Conservation (phyloP, 2,113 vertebrate species). For the Muntiacus muntjak region DNA sequence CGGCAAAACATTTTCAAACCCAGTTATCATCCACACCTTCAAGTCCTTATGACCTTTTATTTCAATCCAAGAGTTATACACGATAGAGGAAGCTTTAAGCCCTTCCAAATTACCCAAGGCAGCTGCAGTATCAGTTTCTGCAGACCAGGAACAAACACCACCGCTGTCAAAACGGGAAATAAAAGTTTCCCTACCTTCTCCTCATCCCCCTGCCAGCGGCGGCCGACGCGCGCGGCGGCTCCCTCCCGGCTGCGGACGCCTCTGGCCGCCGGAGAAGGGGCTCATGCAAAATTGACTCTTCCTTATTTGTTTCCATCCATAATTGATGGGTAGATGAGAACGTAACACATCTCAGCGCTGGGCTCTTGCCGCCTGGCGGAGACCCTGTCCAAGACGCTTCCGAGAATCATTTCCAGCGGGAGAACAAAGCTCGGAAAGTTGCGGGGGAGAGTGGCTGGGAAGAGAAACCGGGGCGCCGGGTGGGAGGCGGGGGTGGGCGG, state of each 20-base stretch:
- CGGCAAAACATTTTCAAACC: conserved; percentile 35
- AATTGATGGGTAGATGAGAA: conserved; percentile 75
- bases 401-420: conserved; percentile 52
- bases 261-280: conserved; percentile 40
- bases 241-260: conserved; percentile 23
- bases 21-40: not conserved
- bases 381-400: conserved; percentile 50
- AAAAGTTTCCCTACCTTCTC: conserved; percentile 76
- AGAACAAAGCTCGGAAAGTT: conserved; percentile 75
- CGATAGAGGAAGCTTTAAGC: conserved; percentile 38
- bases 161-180: not conserved
- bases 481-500: not conserved
- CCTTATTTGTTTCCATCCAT: conserved; percentile 80
- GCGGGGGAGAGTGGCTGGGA: conserved; percentile 32
- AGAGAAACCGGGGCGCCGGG: not conserved
- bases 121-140: conserved; percentile 44
- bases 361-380: conserved; percentile 47
- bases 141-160: not conserved
- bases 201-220: conserved; percentile 30
- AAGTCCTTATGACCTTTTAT: conserved; percentile 54
- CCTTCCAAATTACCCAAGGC: conserved; percentile 38
- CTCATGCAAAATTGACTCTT: conserved; percentile 65
- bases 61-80: conserved; percentile 50
- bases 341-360: conserved; percentile 54
- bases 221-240: conserved; percentile 10